Conservation (phyloP, 2,113 vertebrate genomes). For the Uria lomvia region DNA sequence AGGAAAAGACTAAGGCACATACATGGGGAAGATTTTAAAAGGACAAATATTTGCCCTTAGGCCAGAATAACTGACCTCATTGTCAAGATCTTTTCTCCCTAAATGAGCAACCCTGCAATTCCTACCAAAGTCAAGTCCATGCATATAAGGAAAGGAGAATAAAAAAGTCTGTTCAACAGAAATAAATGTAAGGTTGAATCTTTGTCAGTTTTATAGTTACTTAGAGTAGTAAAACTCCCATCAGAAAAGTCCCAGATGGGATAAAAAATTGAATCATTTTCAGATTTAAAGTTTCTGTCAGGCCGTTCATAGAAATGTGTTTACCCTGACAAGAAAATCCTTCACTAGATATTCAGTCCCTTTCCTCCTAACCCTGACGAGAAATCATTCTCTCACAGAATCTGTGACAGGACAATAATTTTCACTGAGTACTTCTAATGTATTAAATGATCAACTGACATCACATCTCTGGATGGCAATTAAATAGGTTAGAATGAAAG, state of each 20-base stretch:
- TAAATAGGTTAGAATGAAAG: constrained; percentile 2
- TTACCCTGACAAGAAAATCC: background rate
- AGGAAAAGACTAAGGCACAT: background rate
- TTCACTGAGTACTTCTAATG: background rate
- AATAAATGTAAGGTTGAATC: background rate
- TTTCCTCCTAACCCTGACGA: background rate
- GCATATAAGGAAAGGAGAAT: background rate
- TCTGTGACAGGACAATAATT: constrained; percentile 32
- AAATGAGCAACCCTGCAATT: background rate
- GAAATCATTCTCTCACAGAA: background rate
- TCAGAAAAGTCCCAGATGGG: background rate
- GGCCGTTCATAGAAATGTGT: background rate
- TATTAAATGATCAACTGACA: background rate
- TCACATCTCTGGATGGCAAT: background rate
- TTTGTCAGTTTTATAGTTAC: background rate
- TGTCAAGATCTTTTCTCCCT: background rate
- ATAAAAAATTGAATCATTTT: background rate
- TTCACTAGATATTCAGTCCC: background rate
- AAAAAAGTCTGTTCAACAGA: background rate
- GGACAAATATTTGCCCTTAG: background rate
- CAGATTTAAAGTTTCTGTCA: background rate
- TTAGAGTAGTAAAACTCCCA: background rate
- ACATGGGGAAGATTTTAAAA: background rate
- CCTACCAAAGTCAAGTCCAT: background rate
- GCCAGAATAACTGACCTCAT: background rate